A percentile compares a stretch with the other conserved stretches of the same genome.
Evolutionary conservation across 2,888 invertebrate genomes (phyloP).

Genomic region (Drosophila peninsularis): DNA sequence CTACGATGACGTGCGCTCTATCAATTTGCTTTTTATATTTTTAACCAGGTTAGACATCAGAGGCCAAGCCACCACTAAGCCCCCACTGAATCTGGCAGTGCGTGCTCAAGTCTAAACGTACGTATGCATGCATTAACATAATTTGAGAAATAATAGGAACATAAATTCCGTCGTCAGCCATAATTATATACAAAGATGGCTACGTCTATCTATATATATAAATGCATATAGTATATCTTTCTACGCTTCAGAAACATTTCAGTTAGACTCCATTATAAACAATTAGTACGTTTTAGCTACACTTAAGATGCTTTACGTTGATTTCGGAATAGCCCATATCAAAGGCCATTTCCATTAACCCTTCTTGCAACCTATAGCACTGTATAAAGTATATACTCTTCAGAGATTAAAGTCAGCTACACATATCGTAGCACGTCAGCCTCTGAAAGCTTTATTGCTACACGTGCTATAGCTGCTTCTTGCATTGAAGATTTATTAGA

Average conservation of each 20-base stretch:
- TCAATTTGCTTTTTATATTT: constrained; percentile 1
- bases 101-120: constrained; percentile 5
- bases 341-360: constrained; percentile 47
- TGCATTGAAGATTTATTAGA: neutral
- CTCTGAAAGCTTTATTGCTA: neutral
- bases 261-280: constrained; percentile 1
- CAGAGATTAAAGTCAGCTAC: neutral
- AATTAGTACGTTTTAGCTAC: constrained; percentile 8
- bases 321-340: constrained; percentile 10
- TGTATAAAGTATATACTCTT: neutral
- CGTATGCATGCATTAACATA: neutral
- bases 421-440: neutral
- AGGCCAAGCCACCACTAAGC: constrained; percentile 16
- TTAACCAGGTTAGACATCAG: constrained; percentile 16
- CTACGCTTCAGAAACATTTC: neutral
- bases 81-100: constrained; percentile 1
- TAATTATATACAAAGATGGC: neutral
- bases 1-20: constrained; percentile 3
- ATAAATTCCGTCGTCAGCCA: neutral
- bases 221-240: neutral
- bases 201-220: too few species aligned
- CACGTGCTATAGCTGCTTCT: constrained; percentile 1
- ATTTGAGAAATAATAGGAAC: constrained; percentile 1
- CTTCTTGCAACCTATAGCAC: constrained; percentile 26
- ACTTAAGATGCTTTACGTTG: neutral